These are phyloP conservation scores for Epistrophella euchroma DNA, from an alignment of 2,888 invertebrate genomes.

Conservation along the genomic window DNA sequence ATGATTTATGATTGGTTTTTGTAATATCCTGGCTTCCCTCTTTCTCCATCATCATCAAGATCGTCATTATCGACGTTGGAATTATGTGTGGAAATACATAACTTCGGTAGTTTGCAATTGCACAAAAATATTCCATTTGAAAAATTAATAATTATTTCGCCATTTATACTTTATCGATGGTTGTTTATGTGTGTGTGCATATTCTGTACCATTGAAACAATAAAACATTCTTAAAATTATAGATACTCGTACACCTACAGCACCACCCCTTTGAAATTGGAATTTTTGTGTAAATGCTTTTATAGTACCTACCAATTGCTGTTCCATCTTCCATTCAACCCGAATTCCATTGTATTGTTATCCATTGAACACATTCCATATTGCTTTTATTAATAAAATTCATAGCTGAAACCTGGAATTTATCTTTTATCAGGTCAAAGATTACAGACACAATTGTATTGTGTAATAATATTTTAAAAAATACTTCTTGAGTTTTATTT, in stretches of 20 bases:
- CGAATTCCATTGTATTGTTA: constrained; percentile 15
- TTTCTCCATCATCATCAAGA: background rate
- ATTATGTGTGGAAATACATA: constrained; percentile 1
- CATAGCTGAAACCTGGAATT: constrained; percentile 27
- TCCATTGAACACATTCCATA: constrained; percentile 2
- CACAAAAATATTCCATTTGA: constrained; percentile 18
- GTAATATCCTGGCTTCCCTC: background rate
- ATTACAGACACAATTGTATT: background rate
- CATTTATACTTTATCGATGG: background rate
- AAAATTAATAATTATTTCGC: constrained; percentile 37
- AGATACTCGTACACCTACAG: background rate
- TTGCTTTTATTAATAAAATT: constrained; percentile 37
- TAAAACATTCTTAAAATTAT: constrained; percentile 3
- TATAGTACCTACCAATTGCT: constrained; percentile 3
- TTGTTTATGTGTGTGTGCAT: background rate
- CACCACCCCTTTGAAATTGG: background rate
- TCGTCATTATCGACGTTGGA: background rate
- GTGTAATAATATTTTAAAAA: background rate
- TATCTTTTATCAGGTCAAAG: constrained; percentile 24
- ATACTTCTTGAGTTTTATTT: constrained; percentile 3
- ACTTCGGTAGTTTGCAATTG: background rate
- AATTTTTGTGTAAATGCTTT: background rate
- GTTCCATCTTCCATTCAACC: background rate
- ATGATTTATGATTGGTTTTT: constrained; percentile 44
- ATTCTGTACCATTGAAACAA: constrained; percentile 6